A percentile compares a stretch with the other conserved stretches of the same genome.
Conservation (phyloP, 2,888 invertebrate genomes). For the Heteropelma amictum region DNA sequence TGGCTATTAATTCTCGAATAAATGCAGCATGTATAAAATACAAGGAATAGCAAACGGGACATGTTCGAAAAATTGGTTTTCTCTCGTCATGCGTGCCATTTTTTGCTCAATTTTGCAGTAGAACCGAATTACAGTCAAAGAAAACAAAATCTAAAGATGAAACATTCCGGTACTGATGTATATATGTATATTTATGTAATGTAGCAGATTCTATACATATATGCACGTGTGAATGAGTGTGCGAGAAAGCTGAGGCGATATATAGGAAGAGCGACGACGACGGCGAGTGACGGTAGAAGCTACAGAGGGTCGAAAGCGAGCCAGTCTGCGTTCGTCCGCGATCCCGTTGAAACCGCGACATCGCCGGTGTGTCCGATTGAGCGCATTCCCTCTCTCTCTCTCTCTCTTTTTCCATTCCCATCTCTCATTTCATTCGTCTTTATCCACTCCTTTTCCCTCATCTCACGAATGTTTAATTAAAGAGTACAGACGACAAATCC, state of each 20-base stretch:
- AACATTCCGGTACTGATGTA: too few species aligned
- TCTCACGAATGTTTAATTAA: neutral
- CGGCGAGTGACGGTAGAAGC: slow-evolving; percentile 54
- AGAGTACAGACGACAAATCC: neutral
- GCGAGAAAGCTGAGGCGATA: slow-evolving; percentile 7
- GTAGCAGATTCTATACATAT: neutral
- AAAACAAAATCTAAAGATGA: too few species aligned
- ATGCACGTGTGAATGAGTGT: neutral
- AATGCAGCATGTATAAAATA: too few species aligned
- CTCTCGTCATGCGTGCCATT: too few species aligned
- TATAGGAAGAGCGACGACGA: slow-evolving; percentile 51
- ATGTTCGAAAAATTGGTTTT: too few species aligned
- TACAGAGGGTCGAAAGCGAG: slow-evolving; percentile 30
- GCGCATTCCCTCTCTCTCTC: slow-evolving; percentile 35
- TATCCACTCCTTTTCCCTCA: neutral
- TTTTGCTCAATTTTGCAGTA: too few species aligned
- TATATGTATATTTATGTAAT: neutral
- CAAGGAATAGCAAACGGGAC: too few species aligned
- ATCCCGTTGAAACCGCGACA: slow-evolving; percentile 58
- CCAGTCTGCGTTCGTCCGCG: slow-evolving; percentile 57
- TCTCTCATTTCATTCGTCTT: neutral
- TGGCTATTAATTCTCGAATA: too few species aligned
- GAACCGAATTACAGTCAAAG: too few species aligned
- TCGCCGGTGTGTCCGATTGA: slow-evolving; percentile 50
- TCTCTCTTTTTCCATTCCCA: slow-evolving; percentile 24